These are phyloP conservation scores for Bubo scandiacus DNA, from an alignment of 2,113 vertebrate genomes.

Conservation along the genomic window DNA sequence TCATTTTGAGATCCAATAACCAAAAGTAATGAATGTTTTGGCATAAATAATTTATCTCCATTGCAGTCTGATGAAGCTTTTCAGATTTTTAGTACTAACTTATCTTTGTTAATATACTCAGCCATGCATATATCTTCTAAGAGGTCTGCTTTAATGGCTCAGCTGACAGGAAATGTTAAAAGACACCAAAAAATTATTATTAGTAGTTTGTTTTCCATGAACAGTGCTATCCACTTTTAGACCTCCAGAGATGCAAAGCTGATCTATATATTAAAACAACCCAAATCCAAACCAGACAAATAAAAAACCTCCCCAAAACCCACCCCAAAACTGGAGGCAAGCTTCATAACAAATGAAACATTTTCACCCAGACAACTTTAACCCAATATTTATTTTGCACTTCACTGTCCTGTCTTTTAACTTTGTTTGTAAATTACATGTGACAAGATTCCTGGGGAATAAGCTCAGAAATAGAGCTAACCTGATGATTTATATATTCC, in stretches of 20 bases:
- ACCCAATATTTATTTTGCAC: background rate
- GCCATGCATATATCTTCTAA: background rate
- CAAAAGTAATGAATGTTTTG: constrained; percentile 27
- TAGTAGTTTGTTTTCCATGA: background rate
- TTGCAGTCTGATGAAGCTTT: background rate
- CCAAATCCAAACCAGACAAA: background rate
- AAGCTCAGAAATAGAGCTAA: background rate
- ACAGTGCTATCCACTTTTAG: background rate
- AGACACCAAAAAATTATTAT: background rate
- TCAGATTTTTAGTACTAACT: constrained; percentile 1
- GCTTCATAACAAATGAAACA: background rate
- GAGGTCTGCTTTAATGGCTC: background rate
- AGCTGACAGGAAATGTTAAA: background rate
- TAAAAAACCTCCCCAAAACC: too few relatives aligned
- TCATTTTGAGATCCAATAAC: background rate
- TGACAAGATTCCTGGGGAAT: background rate
- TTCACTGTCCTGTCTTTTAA: background rate
- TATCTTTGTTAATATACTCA: constrained; percentile 14
- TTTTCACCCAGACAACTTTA: background rate
- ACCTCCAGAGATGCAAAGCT: background rate
- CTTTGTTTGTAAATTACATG: background rate
- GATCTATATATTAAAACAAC: background rate
- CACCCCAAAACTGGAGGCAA: background rate
- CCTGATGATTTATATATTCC: background rate
- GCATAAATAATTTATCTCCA: background rate